These are phyloP conservation scores for Sus scrofa DNA, from an alignment of 2,113 vertebrate species.

Conservation along the genomic window DNA sequence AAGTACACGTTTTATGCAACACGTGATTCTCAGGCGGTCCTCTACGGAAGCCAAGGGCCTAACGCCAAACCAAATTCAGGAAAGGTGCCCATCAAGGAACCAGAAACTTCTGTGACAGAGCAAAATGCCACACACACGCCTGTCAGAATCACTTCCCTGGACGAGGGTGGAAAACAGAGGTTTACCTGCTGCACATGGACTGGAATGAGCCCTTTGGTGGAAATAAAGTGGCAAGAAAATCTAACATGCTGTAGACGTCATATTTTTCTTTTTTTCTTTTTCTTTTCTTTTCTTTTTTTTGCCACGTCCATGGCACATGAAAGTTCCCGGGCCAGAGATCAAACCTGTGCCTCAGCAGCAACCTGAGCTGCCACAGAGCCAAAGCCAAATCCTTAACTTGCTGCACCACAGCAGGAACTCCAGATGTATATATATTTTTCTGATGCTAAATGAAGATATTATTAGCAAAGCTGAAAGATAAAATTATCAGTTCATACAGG, in stretches of 20 bases:
- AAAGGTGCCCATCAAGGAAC: neutral
- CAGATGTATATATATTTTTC: neutral
- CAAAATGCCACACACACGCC: neutral
- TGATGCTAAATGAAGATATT: neutral
- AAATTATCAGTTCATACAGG: neutral
- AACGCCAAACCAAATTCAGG: neutral
- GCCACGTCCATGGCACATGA: too few species aligned
- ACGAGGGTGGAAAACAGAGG: neutral
- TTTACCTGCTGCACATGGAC: accelerated
- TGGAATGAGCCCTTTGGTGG: neutral
- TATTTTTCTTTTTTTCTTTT: too few species aligned
- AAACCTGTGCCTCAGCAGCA: too few species aligned
- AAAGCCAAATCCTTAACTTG: too few species aligned
- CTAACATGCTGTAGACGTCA: neutral
- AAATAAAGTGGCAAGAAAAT: neutral
- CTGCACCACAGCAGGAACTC: too few species aligned
- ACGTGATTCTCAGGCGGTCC: neutral
- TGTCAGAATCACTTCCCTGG: neutral
- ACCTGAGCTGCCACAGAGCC: too few species aligned
- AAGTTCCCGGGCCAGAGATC: too few species aligned
- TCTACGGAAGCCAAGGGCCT: neutral
- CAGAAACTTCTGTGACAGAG: too few species aligned
- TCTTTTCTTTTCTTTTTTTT: too few species aligned
- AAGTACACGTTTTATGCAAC: neutral
- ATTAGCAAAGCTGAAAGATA: neutral